Conservation (phyloP, 2,113 vertebrate genomes). For the Spea multiplicata region DNA sequence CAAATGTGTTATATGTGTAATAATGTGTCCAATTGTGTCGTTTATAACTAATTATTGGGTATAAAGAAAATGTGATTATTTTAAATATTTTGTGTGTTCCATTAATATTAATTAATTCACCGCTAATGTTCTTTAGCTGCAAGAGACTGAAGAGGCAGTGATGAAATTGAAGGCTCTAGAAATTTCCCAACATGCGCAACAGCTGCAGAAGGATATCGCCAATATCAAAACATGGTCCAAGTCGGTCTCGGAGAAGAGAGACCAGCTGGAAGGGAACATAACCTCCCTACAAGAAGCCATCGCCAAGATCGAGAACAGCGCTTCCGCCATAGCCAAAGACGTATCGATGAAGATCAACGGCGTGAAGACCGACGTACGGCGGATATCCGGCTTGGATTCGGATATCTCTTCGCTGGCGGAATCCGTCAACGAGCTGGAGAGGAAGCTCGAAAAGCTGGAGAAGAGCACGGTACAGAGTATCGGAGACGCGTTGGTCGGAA, state of each 20-base stretch:
- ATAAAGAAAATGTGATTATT: too few species aligned
- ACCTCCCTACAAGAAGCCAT: constrained; percentile 68
- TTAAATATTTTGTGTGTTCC: too few species aligned
- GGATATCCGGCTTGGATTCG: constrained; percentile 82
- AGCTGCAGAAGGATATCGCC: constrained; percentile 69
- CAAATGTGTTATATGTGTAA: too few species aligned
- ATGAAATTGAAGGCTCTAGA: constrained; percentile 65
- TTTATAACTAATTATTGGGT: too few species aligned
- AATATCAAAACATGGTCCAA: constrained; percentile 70
- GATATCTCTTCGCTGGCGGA: constrained; percentile 73
- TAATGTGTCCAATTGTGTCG: too few species aligned
- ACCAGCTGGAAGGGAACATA: constrained; percentile 69
- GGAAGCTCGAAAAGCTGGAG: constrained; percentile 72
- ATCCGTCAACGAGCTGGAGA: constrained; percentile 72
- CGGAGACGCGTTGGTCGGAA: constrained; percentile 77
- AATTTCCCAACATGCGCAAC: constrained; percentile 64
- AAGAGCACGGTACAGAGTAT: constrained; percentile 74
- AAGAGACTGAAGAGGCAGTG: constrained; percentile 67
- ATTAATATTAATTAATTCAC: too few species aligned
- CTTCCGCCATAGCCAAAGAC: constrained; percentile 69
- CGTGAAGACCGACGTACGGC: constrained; percentile 84
- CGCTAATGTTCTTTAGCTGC: constrained; percentile 69
- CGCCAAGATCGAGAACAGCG: constrained; percentile 66
- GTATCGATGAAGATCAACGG: constrained; percentile 69
- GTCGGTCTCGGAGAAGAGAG: constrained; percentile 63